phyloP scores from a whole-genome alignment of 1,140 invertebrate genomes.

The roundworm (Caenorhabditis elegans) region DNA sequence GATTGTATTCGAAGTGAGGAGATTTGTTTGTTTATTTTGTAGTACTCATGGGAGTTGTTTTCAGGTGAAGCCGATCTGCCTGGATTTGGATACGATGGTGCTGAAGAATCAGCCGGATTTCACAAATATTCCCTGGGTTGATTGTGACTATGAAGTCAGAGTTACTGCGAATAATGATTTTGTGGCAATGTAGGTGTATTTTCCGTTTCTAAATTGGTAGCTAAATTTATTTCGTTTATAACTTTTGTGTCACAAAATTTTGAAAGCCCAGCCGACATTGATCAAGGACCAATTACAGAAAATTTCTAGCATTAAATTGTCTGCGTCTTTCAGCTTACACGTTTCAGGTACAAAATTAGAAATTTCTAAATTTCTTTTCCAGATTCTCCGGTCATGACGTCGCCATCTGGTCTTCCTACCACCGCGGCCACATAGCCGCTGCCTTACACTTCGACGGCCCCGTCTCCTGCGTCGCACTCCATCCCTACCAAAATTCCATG shows the following conservation, averaged over 20 bases:
- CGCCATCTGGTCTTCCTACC: neutral
- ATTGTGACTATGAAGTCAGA: neutral
- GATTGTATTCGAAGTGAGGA: no score
- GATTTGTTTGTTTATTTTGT: no score
- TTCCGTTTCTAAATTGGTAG: neutral
- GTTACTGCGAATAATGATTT: neutral
- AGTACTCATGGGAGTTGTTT: neutral
- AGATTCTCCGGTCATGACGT: neutral
- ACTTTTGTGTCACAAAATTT: neutral
- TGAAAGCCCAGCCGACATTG: no score
- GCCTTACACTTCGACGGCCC: neutral
- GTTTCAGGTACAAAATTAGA: no score
- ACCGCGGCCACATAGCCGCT: neutral
- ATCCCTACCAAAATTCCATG: neutral
- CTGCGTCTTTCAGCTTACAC: no score
- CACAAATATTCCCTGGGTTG: neutral
- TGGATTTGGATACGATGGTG: neutral
- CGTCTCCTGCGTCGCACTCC: neutral
- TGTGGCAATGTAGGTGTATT: neutral
- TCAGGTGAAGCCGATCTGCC: neutral
- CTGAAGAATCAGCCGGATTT: neutral
- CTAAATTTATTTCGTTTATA: neutral
- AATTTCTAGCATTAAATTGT: no score
- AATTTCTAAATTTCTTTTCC: no score
- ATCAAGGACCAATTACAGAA: no score